Percentiles rank a stretch among this genome's conserved stretches.
phyloP scores from a whole-genome alignment of 2,888 invertebrate genomes.

The Marronus borbonicus region DNA sequence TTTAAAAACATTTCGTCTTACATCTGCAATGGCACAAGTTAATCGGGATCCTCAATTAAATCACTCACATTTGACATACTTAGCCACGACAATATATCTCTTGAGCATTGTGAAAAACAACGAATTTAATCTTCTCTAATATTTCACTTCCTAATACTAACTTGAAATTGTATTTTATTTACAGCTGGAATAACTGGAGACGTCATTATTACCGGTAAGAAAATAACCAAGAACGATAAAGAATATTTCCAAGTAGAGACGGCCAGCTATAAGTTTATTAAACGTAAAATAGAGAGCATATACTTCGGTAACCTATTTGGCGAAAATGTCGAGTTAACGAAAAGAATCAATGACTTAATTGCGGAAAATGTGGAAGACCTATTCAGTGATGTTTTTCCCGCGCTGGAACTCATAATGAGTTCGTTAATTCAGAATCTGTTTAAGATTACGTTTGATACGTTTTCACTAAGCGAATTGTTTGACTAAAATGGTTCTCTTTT shows the following conservation, averaged over 20 bases:
- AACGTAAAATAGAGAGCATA: background rate
- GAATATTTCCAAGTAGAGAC: background rate
- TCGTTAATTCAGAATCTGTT: background rate
- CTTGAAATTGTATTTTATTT: too few relatives aligned
- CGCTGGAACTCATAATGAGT: background rate
- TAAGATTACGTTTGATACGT: background rate
- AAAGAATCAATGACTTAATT: background rate
- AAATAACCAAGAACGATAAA: constrained; percentile 2
- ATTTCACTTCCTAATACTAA: too few relatives aligned
- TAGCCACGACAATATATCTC: too few relatives aligned
- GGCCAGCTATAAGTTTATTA: background rate
- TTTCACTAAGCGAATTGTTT: constrained; percentile 6
- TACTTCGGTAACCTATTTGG: background rate
- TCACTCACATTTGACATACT: too few relatives aligned
- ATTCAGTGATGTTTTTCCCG: background rate
- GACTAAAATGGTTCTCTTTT: background rate
- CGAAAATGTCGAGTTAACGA: background rate
- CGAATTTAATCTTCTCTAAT: too few relatives aligned
- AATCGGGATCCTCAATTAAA: too few relatives aligned
- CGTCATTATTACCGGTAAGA: constrained; percentile 6
- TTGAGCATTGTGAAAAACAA: too few relatives aligned
- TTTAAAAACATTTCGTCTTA: too few relatives aligned
- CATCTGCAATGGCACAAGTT: too few relatives aligned
- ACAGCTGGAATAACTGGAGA: too few relatives aligned
- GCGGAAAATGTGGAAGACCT: background rate